Evolutionary conservation across 1,140 invertebrate genomes (phyloP), one percentile per base, ranked within the genome.

Genomic region (Heliconius melpomene): DNA sequence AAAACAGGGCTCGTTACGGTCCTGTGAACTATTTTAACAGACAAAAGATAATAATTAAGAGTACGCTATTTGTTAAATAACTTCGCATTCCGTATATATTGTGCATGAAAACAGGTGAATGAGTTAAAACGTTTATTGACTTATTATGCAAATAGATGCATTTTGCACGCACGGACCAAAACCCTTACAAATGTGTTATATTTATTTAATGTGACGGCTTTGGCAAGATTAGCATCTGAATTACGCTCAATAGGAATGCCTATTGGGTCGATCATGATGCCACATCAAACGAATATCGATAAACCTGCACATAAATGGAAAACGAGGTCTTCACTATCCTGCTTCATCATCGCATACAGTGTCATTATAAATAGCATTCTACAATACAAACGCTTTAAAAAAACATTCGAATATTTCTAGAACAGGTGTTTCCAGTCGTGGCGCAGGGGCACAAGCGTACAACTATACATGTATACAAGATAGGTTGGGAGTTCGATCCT

Each of bases 71-170:
- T 26, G 11, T 60, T 66, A 26, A 66, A 66, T 5, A 66, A 26
- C 8, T 9, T 66, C 36, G 29, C 60, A 71, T 71, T 71, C 72
- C 8, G 40, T 77, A 54, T 8, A 77, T 40, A 26, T 74, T 74
- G 32, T 74, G 71, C 57, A 72, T 77, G 75, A 77, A 80, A 80
- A 77, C 75, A 75, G 75, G 54, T 80, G 75, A 75, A 78, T 75
- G 74, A 75, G 66, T 60, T 72, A 78, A 81, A 75, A 81, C 66
- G 60, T 66, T 81, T 81, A 81, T 77, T 78, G 72, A 72, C 40
- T 66, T 74, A 78, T 78, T 81, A 81, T 81, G 72, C 75, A 81
- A 81, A 80, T 80, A 76, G 23, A 78, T 81, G 77, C 80, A 78
- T 71, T 77, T 81, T 78, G 79, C 79, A 77, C 74, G 70, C 76